Evolutionary conservation across 35 echinoderm and acorn worm genomes (phyloP).

Genomic region (Diadema setosum): DNA sequence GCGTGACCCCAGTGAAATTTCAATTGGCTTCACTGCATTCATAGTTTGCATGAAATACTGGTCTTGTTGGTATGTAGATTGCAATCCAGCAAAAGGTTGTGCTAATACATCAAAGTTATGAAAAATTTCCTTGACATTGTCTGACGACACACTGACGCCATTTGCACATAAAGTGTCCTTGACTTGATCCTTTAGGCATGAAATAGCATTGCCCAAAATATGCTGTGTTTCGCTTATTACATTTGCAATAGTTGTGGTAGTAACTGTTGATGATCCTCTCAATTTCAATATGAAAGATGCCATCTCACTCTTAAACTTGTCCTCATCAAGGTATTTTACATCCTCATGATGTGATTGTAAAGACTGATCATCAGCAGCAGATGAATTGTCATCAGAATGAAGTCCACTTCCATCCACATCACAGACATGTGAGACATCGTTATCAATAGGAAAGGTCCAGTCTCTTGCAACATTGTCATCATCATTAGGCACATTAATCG

Average conservation of each 20-base stretch:
- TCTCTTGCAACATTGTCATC: neutral
- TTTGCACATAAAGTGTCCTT: neutral
- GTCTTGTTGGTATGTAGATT: slow-evolving; percentile 12
- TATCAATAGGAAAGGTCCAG: neutral
- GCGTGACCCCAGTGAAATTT: slow-evolving; percentile 6
- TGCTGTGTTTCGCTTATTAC: neutral
- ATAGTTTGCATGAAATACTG: slow-evolving; percentile 1
- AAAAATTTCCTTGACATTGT: slow-evolving; percentile 33
- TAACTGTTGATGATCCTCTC: neutral
- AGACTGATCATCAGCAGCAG: too few relatives aligned
- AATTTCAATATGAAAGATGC: neutral
- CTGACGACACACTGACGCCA: neutral
- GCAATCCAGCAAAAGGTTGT: slow-evolving; percentile 30
- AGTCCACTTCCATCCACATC: neutral
- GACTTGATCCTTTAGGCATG: neutral
- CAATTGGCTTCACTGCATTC: neutral
- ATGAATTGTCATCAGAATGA: too few relatives aligned
- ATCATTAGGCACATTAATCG: neutral
- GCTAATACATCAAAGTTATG: neutral
- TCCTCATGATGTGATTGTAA: neutral
- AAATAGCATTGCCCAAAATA: neutral
- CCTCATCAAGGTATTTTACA: slow-evolving; percentile 23
- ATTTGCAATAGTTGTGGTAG: neutral
- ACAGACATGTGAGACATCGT: neutral
- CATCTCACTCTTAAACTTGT: neutral